phyloP scores from a whole-genome alignment of 2,797 vertebrate genomes.

The Coreius guichenoti region DNA sequence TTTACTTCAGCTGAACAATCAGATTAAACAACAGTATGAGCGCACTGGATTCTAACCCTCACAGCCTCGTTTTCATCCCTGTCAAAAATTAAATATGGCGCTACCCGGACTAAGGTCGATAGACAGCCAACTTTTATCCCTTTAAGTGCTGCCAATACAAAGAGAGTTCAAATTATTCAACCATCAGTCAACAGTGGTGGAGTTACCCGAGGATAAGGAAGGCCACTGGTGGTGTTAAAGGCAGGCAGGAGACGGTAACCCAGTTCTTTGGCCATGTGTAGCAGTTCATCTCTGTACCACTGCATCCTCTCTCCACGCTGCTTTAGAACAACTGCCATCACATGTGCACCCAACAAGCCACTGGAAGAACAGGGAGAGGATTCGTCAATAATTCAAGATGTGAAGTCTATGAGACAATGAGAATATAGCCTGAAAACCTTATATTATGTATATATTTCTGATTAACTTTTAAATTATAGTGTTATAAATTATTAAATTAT shows the following conservation, averaged over 20 bases:
- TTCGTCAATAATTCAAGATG: not conserved
- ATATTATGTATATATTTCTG: not conserved
- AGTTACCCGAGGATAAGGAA: constrained; percentile 84
- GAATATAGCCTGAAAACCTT: not conserved
- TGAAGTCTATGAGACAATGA: not conserved
- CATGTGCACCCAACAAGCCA: constrained; percentile 82
- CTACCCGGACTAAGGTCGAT: not conserved
- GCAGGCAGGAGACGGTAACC: constrained; percentile 83
- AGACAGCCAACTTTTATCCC: not conserved
- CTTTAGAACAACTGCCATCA: constrained; percentile 81
- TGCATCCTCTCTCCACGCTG: constrained; percentile 79
- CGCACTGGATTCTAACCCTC: not conserved
- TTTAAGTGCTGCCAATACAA: not conserved
- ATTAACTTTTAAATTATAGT: not conserved
- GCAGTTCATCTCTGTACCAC: constrained; percentile 83
- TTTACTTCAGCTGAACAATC: too few species aligned
- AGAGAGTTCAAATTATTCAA: not conserved
- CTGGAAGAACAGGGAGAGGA: constrained; percentile 64
- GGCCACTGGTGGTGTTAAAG: constrained; percentile 87
- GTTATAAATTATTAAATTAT: not conserved
- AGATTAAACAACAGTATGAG: not conserved
- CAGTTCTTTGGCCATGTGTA: constrained; percentile 84
- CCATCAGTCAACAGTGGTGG: not conserved
- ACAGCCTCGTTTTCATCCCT: not conserved
- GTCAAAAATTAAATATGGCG: not conserved